Base-by-base conservation (phyloP, 2,797 vertebrate species). In the Ctenopoma kingsleyae region DNA sequence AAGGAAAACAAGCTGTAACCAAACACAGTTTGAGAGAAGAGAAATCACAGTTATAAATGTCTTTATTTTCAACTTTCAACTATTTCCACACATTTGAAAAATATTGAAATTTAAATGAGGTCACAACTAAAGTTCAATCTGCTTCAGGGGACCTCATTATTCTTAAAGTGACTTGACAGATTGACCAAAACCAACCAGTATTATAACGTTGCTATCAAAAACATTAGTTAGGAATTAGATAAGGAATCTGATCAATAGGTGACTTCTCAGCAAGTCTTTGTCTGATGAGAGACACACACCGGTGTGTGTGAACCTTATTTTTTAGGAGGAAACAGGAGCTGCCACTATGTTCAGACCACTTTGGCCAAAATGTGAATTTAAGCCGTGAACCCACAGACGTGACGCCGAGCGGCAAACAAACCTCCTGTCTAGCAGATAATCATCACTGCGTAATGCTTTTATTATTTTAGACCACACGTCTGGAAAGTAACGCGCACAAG, bases 281-380 rank as follows among this genome's bases (percentile, higher is more conserved):
- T 30, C 30, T 30, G 30, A 30, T 30, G 30, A 30, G 30, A 30
- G 6, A 30, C 30, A 30, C 30, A 30, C 30, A 30, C 30, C 30
- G 6, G 30, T 67, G 32, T 68, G 46, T 54, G 43, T n/a, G 46
- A 13, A 40, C 10, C 57, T 78, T 80, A 76, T 85, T 74, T 30
- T 20, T 40, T 11, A 54, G 58, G 56, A 65, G 22, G 43, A 73
- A 76, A 78, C 67, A 41, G 65, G 71, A 84, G 70, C 80, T 71
- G 50, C 70, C 55, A 5, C 27, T 30, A 3, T 30, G 15, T 76
- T 79, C 27, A 54, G 44, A 41, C 53, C 63, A 44, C 71, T 67
- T 66, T 12, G 27, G 43, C 13, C 63, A 1, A 54, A 58, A 65
- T 43, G 70, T 72, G 60, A 38, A 76, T 78, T 58, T 49, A 57